Percentiles rank a stretch among this genome's conserved stretches.
Evolutionary conservation across 2,113 vertebrate genomes (phyloP).

Genomic region (Oriolus oriolus): DNA sequence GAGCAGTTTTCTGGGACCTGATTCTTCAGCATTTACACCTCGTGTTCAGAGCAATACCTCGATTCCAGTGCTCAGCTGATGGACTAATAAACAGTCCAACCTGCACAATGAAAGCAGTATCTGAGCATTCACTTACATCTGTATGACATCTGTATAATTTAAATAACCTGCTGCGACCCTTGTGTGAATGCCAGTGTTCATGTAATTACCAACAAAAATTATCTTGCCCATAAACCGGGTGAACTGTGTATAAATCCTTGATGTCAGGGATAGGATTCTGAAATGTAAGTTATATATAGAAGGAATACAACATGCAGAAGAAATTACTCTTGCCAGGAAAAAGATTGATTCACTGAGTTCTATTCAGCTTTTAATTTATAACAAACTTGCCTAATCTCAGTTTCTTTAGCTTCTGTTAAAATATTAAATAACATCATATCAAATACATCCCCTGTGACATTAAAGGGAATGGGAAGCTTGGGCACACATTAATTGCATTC

Average conservation of each 20-base stretch:
- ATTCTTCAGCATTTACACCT: neutral
- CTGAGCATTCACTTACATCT: neutral
- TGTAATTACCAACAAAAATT: neutral
- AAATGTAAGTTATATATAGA: neutral
- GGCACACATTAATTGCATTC: neutral
- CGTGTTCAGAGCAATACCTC: neutral
- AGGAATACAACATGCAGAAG: neutral
- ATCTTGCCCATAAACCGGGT: neutral
- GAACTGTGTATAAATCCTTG: neutral
- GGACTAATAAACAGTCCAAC: neutral
- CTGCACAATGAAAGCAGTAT: neutral
- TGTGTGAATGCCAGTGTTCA: neutral
- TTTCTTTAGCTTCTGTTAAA: conserved; percentile 11
- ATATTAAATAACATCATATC: conserved; percentile 25
- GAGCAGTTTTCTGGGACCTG: neutral
- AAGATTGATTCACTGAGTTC: neutral
- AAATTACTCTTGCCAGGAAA: neutral
- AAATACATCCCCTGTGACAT: neutral
- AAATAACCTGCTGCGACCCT: neutral
- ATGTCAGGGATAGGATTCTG: neutral
- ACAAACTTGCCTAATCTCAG: neutral
- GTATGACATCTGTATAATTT: neutral
- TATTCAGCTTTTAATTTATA: conserved; percentile 35
- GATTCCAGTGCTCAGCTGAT: neutral
- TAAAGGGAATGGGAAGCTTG: conserved; percentile 20